phyloP scores from a whole-genome alignment of 2,113 vertebrate genomes.

The Myotis davidii region DNA sequence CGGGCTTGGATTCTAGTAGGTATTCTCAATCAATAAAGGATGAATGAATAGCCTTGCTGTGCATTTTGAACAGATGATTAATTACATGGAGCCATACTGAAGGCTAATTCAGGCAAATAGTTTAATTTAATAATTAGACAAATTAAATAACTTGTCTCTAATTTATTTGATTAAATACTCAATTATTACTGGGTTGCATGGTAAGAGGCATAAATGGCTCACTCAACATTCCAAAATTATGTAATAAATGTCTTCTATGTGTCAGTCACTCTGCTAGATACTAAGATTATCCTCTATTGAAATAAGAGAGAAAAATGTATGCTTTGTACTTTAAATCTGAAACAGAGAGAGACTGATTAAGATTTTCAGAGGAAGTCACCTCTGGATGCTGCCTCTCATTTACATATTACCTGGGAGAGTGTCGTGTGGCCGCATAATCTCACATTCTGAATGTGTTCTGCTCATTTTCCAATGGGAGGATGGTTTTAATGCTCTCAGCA shows the following conservation, averaged over 20 bases:
- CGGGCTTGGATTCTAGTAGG: background rate
- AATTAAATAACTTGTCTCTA: conserved; percentile 61
- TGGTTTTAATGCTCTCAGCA: conserved; percentile 64
- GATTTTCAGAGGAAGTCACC: conserved; percentile 73
- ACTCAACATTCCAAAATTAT: conserved; percentile 51
- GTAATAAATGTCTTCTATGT: conserved; percentile 62
- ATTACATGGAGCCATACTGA: conserved; percentile 51
- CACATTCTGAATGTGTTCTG: conserved; percentile 78
- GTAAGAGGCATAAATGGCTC: conserved; percentile 31
- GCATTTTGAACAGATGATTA: conserved; percentile 56
- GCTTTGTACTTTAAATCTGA: conserved; percentile 76
- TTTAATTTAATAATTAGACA: conserved; percentile 64
- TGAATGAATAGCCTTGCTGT: conserved; percentile 30
- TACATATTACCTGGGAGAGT: conserved; percentile 79
- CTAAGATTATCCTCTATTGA: conserved; percentile 39
- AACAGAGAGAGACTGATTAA: conserved; percentile 73
- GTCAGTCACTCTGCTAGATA: conserved; percentile 36
- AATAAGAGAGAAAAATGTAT: conserved; percentile 72
- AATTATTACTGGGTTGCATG: conserved; percentile 44
- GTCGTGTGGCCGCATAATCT: conserved; percentile 78
- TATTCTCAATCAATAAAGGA: conserved; percentile 37
- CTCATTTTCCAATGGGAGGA: conserved; percentile 76
- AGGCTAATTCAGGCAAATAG: conserved; percentile 42
- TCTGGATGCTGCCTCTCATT: conserved; percentile 73
- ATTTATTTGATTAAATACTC: conserved; percentile 61